Evolutionary conservation across 2,888 invertebrate species (phyloP).

Genomic region (Pandemis cinnamomeana): DNA sequence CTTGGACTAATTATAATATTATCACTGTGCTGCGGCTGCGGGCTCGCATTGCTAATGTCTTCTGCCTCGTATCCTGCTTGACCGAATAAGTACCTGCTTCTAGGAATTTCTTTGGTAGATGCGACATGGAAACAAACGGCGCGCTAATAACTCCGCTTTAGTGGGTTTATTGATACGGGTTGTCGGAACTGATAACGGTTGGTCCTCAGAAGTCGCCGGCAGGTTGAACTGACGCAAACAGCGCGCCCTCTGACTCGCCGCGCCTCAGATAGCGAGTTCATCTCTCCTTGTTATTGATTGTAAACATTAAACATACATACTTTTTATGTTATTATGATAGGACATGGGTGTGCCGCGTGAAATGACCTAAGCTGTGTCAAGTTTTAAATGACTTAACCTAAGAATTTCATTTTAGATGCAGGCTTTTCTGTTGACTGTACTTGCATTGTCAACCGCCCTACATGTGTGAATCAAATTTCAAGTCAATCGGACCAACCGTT

Average conservation of each 20-base stretch:
- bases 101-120: slow-evolving; percentile 7
- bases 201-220: slow-evolving; percentile 62
- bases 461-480: too few species aligned
- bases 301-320: slow-evolving; percentile 7
- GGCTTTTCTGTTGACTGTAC: too few species aligned
- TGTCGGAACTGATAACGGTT: slow-evolving; percentile 43
- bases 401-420: too few species aligned
- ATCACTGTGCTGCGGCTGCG: slow-evolving; percentile 54
- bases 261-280: slow-evolving; percentile 54
- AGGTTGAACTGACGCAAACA: slow-evolving; percentile 64
- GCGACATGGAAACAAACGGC: slow-evolving; percentile 16
- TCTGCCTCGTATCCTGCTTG: slow-evolving; percentile 56
- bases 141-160: slow-evolving; percentile 8
- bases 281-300: slow-evolving; percentile 30
- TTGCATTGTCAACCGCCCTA: too few species aligned
- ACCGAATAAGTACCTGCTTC: neutral
- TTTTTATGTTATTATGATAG: neutral
- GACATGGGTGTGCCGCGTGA: neutral
- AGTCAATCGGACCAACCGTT: too few species aligned
- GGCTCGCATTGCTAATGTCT: slow-evolving; percentile 66
- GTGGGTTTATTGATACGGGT: slow-evolving; percentile 24
- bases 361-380: neutral
- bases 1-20: slow-evolving; percentile 82
- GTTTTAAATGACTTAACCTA: neutral
- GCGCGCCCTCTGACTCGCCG: slow-evolving; percentile 72